Base-by-base conservation (phyloP, 2,888 invertebrate genomes). In the Apamea monoglypha region DNA sequence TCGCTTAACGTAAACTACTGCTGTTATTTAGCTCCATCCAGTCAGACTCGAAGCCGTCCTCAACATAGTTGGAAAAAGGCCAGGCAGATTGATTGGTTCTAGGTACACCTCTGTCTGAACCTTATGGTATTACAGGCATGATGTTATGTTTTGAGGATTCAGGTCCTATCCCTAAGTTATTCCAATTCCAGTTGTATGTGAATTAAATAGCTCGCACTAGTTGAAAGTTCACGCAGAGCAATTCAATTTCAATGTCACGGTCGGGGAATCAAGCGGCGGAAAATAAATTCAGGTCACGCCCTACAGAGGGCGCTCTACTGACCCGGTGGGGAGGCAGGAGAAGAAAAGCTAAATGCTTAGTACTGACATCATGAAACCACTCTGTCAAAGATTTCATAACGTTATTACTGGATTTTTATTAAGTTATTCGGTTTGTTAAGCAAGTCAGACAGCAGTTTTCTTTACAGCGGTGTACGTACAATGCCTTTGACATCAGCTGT, bases 291-390 rank as follows among this genome's bases (percentile, higher is more conserved):
- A 71, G 53, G 72, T 80, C 78, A 72, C 44, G 44, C 32, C 3
- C 40, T 53, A 63, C 71, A 80, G 80, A 80, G 78, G 72, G 61
- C 70, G 70, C 40, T 16, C 53, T 1, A 63, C 50, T 79, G 53
- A 53, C 53, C 53, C 32, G 10, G 18, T 5, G 25, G 44, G 29
- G 25, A 40, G 40, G n/a, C 16, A 25, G 21, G 4, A 29, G 10
- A 21, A 59, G 25, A 18, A 61, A 78, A 61, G 12, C n/a, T 53
- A 40, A 69, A 50, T 21, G 61, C 21, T n/a, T 32, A 56, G 14
- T 70, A 50, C 50, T 70, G 40, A 40, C 25, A 32, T n/a, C 36
- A 59, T 47, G 40, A 36, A 59, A 59, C 47, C 1, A 61, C 47
- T 68, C 7, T 2, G 18, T 50, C 36, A 25, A 36, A 78, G 25